Evolutionary conservation across 1,140 invertebrate species (phyloP).

Genomic region (Dryas iulia): DNA sequence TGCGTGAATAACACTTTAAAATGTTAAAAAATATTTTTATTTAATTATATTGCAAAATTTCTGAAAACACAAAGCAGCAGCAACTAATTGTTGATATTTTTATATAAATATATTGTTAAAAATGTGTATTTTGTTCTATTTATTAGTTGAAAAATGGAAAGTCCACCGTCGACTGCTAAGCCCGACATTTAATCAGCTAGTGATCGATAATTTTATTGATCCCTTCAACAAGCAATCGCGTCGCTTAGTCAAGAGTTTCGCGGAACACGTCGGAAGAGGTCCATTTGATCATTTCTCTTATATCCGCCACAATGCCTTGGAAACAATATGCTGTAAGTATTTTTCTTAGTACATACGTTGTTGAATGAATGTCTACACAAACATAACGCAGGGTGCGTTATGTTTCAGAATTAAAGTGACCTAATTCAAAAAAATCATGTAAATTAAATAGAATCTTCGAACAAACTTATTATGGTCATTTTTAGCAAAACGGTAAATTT

Average conservation of each 20-base stretch:
- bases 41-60: no score
- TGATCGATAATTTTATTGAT: constrained; percentile 91
- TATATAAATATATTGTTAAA: background rate
- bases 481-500: no score
- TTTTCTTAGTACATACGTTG: background rate
- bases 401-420: no score
- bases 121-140: no score
- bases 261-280: constrained; percentile 81
- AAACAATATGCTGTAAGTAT: constrained; percentile 91
- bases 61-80: background rate
- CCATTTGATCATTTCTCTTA: constrained; percentile 88
- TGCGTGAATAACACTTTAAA: no score
- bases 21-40: no score
- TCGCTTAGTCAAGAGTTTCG: constrained; percentile 84
- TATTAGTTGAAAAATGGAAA: constrained; percentile 56
- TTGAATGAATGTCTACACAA: no score
- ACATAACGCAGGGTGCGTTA: no score
- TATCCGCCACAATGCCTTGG: constrained; percentile 90
- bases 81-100: background rate
- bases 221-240: constrained; percentile 90
- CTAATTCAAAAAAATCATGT: no score
- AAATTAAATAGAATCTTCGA: no score
- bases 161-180: constrained; percentile 86
- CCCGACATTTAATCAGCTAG: constrained; percentile 94
- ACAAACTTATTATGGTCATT: no score